Base-by-base conservation (phyloP, 2,113 vertebrate genomes). In the Podocnemis expansa region DNA sequence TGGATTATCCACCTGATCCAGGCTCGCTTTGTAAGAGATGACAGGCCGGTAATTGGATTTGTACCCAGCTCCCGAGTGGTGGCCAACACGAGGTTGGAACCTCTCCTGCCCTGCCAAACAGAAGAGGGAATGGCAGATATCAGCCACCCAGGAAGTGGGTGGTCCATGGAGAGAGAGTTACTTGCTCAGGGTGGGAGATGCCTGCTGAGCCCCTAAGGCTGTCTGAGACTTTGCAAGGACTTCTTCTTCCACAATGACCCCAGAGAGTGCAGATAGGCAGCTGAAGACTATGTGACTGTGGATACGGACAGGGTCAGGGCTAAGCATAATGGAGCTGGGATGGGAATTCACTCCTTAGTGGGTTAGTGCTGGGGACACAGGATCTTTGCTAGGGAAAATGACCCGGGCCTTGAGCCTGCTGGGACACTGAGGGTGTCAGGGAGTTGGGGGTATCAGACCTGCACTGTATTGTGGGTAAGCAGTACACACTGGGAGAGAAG, bases 1-100 rank as follows among this genome's bases (percentile, higher is more conserved):
- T 12, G 89, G 93, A 41, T 87, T 95, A 31, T 97, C 96, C 90
- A 93, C 17, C 56, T 67, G 49, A 2, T 95, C 94, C 73, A 96
- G 89, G 41, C 51, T 91, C 58, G 93, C 78, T 6, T 93, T 95
- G 60, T 95, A 97, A 1, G 95, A 94, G 55, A 96, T 90, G 45
- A 91, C 6, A 1, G 97, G 94, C 41, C 84, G 92, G 82, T 90
- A 95, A 51, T 97, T 98, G 1, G 94, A 92, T 63, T 82, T 95
- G 86, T 97, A 98, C 38, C 98, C 97, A 11, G 97, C 97, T 85
- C 97, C 97, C 27, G 10, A 24, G 1, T 97, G 97, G 49, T 56
- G 89, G 60, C 94, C 90, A 8, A 45, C 1, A 2, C 73, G 94
- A 85, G 97, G 97, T 86, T 51, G 95, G 91, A 97, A 97, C 1